Evolutionary conservation across 2,888 invertebrate species (phyloP).

Genomic region (Nymphalis c-album): DNA sequence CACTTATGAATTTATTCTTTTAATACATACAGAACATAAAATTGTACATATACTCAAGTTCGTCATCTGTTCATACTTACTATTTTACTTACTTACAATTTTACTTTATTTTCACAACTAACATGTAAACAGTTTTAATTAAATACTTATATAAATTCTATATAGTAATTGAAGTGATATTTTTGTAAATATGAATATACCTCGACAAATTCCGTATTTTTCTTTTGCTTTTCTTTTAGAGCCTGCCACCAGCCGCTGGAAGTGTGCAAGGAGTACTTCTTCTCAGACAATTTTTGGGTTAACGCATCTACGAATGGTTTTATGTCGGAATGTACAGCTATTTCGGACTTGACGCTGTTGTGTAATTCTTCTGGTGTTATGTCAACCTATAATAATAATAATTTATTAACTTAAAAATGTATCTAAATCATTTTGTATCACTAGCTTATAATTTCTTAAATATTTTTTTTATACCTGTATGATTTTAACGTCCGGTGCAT

Average conservation of each 20-base stretch:
- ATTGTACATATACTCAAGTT: no score
- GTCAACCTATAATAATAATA: slow-evolving; percentile 84
- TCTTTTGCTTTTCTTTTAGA: slow-evolving; percentile 85
- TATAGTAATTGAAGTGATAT: not conserved
- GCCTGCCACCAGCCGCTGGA: slow-evolving; percentile 88
- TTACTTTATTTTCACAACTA: no score
- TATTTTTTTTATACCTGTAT: slow-evolving; percentile 85
- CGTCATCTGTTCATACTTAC: no score
- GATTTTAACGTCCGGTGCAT: slow-evolving; percentile 89
- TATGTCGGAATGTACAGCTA: slow-evolving; percentile 93
- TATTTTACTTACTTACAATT: no score
- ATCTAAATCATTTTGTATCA: no score
- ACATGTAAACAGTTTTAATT: not conserved
- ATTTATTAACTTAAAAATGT: not conserved
- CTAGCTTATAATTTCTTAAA: no score
- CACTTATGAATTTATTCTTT: no score
- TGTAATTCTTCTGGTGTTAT: slow-evolving; percentile 94
- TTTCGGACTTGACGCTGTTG: slow-evolving; percentile 90
- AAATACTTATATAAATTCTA: not conserved
- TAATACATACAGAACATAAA: not conserved
- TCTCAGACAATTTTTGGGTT: slow-evolving; percentile 77
- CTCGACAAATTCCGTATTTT: slow-evolving; percentile 86
- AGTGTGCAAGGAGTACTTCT: slow-evolving; percentile 82
- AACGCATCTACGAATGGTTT: slow-evolving; percentile 86
- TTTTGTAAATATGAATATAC: slow-evolving; percentile 58